Conservation (phyloP, 2,797 vertebrate genomes). For the Choloepus didactylus region DNA sequence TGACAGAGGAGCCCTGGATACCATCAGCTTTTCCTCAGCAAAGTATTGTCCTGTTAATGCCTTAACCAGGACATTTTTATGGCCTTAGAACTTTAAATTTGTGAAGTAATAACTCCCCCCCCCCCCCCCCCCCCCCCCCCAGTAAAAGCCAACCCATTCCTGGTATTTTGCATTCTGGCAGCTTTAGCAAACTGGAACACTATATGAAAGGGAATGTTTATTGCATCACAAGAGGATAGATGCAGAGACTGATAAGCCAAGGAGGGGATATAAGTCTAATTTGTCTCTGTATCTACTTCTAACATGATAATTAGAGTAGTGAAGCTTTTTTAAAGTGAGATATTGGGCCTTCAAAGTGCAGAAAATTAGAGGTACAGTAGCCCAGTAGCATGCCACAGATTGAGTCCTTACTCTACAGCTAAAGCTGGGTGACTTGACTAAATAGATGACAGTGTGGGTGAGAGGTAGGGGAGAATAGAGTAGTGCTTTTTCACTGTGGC, state of each 20-base stretch:
- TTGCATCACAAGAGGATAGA: not conserved
- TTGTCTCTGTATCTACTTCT: not conserved
- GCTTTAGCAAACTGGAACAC: too few species aligned
- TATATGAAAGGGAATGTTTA: not conserved
- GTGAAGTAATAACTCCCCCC: too few species aligned
- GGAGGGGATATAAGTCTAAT: not conserved
- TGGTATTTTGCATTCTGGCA: too few species aligned
- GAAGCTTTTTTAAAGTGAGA: not conserved
- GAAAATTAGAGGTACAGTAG: not conserved
- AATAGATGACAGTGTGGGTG: not conserved
- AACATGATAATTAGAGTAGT: not conserved
- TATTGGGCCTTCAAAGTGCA: not conserved
- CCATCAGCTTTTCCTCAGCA: too few species aligned
- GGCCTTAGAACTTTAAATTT: too few species aligned
- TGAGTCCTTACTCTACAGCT: not conserved
- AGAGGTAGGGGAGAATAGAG: not conserved
- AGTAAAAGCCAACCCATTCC: too few species aligned
- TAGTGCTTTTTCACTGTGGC: not conserved
- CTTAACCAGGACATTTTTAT: too few species aligned
- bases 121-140: too few species aligned
- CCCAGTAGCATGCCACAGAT: too few species aligned
- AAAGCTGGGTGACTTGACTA: not conserved
- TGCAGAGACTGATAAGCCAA: not conserved
- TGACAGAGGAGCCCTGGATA: too few species aligned
- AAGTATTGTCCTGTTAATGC: too few species aligned